Conservation (phyloP, 2,113 vertebrate species). For the Cacatua alba region DNA sequence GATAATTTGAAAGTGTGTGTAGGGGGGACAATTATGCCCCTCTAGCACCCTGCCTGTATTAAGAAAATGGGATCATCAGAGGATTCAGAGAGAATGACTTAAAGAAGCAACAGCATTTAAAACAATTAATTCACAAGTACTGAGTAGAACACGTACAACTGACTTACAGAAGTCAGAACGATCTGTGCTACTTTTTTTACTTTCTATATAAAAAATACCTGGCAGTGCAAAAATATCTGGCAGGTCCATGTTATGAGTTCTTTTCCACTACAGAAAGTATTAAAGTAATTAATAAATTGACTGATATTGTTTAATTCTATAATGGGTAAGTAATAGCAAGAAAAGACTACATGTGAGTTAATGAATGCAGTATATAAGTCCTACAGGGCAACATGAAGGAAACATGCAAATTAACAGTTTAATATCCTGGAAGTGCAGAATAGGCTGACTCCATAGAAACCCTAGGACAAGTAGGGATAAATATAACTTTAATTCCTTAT, state of each 20-base stretch:
- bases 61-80: background rate
- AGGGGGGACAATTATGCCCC: background rate
- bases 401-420: conserved; percentile 13
- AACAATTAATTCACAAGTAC: background rate
- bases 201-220: background rate
- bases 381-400: background rate
- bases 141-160: background rate
- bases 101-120: background rate
- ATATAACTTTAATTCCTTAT: conserved; percentile 12
- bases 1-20: background rate
- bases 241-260: background rate
- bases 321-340: background rate
- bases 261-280: conserved; percentile 12
- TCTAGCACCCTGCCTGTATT: background rate
- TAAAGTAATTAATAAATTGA: background rate
- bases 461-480: background rate
- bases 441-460: conserved; percentile 20
- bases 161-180: background rate
- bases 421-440: background rate
- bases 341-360: background rate
- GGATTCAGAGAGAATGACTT: background rate
- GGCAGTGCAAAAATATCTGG: background rate
- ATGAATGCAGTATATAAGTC: background rate
- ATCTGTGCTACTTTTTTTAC: background rate
- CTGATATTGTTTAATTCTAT: background rate